Evolutionary conservation across 2,888 invertebrate genomes (phyloP).

Genomic region (Microctonus brassicae): DNA sequence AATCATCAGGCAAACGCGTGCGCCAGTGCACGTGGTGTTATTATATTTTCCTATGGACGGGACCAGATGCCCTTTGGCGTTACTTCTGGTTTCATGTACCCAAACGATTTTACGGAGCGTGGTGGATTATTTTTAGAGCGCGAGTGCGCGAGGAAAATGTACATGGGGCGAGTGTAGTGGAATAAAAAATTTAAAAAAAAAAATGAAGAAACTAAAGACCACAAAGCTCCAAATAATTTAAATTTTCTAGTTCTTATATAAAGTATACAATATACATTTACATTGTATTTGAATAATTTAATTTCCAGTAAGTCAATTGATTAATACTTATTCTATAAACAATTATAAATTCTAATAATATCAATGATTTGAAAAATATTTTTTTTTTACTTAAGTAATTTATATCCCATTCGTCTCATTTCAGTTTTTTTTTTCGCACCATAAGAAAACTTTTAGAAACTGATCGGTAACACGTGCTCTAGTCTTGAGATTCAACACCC

Average conservation of each 20-base stretch:
- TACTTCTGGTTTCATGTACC: slow-evolving; percentile 62
- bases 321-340: background rate
- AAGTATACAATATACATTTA: background rate
- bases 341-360: background rate
- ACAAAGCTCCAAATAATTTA: background rate
- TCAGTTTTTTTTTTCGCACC: background rate
- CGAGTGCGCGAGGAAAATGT: slow-evolving; percentile 23
- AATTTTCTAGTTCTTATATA: background rate
- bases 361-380: background rate
- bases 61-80: slow-evolving; percentile 61
- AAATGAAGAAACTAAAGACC: background rate
- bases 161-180: slow-evolving; percentile 31
- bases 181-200: slow-evolving; percentile 43
- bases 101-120: slow-evolving; percentile 34
- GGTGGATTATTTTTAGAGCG: slow-evolving; percentile 58
- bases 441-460: background rate
- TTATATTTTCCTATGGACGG: slow-evolving; percentile 57
- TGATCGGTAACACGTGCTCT: background rate
- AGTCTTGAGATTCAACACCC: background rate
- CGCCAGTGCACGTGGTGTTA: slow-evolving; percentile 56
- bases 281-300: background rate
- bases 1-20: slow-evolving; percentile 21
- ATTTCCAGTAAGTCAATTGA: background rate
- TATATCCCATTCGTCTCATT: background rate
- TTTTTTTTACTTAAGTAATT: background rate